Evolutionary conservation across 2,888 invertebrate species (phyloP).

Genomic region (Chrysotoxum bicinctum): DNA sequence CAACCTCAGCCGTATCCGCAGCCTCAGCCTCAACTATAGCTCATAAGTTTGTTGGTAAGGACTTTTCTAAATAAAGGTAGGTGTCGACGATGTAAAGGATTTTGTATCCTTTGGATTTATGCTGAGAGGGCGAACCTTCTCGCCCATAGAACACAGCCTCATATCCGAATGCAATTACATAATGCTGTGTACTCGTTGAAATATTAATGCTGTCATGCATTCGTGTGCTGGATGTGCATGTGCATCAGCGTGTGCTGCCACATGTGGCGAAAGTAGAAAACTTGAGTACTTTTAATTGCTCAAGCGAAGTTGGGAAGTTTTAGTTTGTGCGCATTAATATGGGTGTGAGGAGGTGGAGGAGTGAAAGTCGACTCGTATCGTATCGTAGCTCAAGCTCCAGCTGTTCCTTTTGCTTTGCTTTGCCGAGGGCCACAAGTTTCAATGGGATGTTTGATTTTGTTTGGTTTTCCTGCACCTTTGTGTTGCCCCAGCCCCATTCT

Average conservation of each 20-base stretch:
- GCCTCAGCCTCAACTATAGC: background rate
- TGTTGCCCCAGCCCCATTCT: background rate
- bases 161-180: constrained; percentile 57
- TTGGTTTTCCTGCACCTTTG: constrained; percentile 15
- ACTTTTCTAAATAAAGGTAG: background rate
- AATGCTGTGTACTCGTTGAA: constrained; percentile 59
- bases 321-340: constrained; percentile 13
- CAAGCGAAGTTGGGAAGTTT: constrained; percentile 34
- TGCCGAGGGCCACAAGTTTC: constrained; percentile 11
- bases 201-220: constrained; percentile 61
- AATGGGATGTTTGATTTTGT: constrained; percentile 51
- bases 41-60: background rate
- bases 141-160: background rate
- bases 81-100: constrained; percentile 22
- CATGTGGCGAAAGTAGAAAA: constrained; percentile 5
- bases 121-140: constrained; percentile 12
- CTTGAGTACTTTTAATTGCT: constrained; percentile 65
- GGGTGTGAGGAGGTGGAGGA: background rate
- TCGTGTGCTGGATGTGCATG: constrained; percentile 4
- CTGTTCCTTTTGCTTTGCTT: background rate
- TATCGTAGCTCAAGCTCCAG: background rate
- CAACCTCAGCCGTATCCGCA: too few species aligned
- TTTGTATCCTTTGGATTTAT: constrained; percentile 25
- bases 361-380: background rate
- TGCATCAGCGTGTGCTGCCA: background rate